Evolutionary conservation across 2,113 vertebrate species (phyloP).

Genomic region (Seriola rivoliana): DNA sequence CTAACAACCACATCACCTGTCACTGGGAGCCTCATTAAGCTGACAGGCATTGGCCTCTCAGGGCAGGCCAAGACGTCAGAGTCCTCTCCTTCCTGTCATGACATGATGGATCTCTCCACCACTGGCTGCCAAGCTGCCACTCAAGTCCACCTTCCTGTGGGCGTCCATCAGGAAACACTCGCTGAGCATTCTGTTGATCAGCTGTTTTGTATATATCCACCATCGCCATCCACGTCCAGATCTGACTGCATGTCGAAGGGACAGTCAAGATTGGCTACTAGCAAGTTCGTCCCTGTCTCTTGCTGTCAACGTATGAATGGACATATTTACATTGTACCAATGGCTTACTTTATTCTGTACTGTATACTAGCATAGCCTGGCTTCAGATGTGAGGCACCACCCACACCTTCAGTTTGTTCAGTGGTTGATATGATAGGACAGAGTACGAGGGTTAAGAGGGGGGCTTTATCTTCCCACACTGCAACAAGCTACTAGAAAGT

Average conservation of each 20-base stretch:
- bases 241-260: constrained; percentile 30
- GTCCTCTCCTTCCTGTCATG: constrained; percentile 76
- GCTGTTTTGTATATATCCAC: constrained; percentile 69
- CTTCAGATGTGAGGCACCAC: background rate
- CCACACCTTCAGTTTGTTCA: background rate
- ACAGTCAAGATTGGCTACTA: background rate
- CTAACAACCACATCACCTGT: constrained; percentile 75
- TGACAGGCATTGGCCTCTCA: constrained; percentile 77
- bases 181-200: constrained; percentile 73
- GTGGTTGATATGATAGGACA: background rate
- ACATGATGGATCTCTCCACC: constrained; percentile 80
- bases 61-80: constrained; percentile 75
- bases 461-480: background rate
- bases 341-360: background rate
- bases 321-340: background rate
- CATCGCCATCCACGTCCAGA: constrained; percentile 19
- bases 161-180: constrained; percentile 75
- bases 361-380: background rate
- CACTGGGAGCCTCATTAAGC: constrained; percentile 82
- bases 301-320: background rate
- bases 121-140: constrained; percentile 80
- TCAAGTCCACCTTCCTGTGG: constrained; percentile 75
- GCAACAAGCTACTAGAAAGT: background rate
- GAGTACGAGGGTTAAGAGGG: background rate
- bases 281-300: constrained; percentile 12